These are phyloP conservation scores for Dysidea cf. avara DNA, from an alignment of 37 sponge, comb jelly and placozoan genomes.

Conservation along the genomic window DNA sequence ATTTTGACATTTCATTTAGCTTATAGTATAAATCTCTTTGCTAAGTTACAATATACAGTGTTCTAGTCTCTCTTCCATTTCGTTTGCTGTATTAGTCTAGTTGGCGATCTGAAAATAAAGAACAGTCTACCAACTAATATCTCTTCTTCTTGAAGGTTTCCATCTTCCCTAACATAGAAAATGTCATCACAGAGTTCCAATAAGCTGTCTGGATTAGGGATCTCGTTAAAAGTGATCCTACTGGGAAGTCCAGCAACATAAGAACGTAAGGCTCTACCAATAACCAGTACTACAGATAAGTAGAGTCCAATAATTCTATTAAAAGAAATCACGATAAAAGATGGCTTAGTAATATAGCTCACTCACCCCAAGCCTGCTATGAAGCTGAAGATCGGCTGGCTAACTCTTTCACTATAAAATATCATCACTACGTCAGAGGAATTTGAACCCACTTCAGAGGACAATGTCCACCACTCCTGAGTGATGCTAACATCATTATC, in stretches of 20 bases:
- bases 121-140: conserved; percentile 72
- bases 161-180: too few species aligned
- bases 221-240: conserved; percentile 56
- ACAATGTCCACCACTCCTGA: too few species aligned
- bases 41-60: too few species aligned
- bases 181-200: too few species aligned
- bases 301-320: conserved; percentile 88
- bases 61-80: too few species aligned
- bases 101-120: conserved; percentile 59
- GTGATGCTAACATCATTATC: too few species aligned
- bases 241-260: conserved; percentile 41
- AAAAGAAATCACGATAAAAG: too few species aligned
- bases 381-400: conserved; percentile 39
- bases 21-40: too few species aligned
- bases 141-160: too few species aligned
- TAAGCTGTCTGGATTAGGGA: conserved; percentile 69
- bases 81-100: conserved; percentile 46
- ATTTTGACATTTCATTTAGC: too few species aligned
- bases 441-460: too few species aligned
- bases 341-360: background rate
- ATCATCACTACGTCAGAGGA: conserved; percentile 56
- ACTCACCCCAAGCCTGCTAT: conserved; percentile 70
- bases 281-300: conserved; percentile 76
- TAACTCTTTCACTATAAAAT: conserved; percentile 71
- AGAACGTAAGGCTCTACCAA: conserved; percentile 65